These are phyloP conservation scores for Holothuria scabra DNA, from an alignment of 53 echinoderm and acorn worm species.

Conservation along the genomic window DNA sequence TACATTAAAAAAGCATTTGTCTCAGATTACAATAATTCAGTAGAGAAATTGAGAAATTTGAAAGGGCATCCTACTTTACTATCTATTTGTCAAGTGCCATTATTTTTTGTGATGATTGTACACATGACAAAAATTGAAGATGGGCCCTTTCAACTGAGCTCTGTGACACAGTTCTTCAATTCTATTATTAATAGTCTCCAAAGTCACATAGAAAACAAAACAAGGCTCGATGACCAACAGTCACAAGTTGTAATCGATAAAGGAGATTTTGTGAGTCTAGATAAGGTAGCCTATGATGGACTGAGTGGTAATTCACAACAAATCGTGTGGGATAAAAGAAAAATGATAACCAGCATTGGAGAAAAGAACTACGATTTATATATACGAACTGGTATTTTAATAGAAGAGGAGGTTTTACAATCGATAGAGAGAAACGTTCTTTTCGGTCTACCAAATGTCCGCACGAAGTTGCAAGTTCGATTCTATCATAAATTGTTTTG, in stretches of 20 bases:
- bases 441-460: neutral
- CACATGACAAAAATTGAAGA: neutral
- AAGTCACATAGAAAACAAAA: neutral
- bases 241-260: neutral
- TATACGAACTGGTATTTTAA: neutral
- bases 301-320: neutral
- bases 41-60: neutral
- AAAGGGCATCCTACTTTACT: neutral
- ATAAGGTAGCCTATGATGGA: neutral
- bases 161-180: neutral
- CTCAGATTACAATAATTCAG: neutral
- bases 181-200: neutral
- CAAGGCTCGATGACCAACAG: neutral
- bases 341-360: neutral
- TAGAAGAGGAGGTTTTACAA: neutral
- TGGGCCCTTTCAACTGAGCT: neutral
- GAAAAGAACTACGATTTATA: neutral
- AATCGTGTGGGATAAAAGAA: neutral
- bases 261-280: neutral
- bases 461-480: neutral
- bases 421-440: neutral
- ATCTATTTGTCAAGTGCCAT: neutral
- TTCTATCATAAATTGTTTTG: constrained; percentile 8
- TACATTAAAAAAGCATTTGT: neutral
- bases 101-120: constrained; percentile 3